A percentile compares a stretch with the other conserved stretches of the same genome.
phyloP scores from a whole-genome alignment of 1,140 invertebrate species.

The Nasonia giraulti region DNA sequence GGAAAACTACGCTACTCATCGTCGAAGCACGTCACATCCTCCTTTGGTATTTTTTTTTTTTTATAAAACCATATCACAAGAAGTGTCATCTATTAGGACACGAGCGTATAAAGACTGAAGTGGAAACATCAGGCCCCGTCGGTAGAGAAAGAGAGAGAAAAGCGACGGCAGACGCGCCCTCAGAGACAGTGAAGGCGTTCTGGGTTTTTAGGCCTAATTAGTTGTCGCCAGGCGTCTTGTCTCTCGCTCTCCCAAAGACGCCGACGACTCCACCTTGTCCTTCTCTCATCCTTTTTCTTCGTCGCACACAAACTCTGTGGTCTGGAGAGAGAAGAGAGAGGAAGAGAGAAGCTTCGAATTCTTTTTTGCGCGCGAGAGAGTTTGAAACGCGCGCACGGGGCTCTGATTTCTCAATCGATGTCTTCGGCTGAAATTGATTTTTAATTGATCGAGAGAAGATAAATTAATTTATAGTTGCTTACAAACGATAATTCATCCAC shows the following conservation, averaged over 20 bases:
- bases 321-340: no score
- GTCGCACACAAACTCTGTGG: constrained; percentile 21
- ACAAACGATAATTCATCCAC: no score
- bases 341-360: background rate
- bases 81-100: background rate
- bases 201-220: constrained; percentile 74
- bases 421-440: background rate
- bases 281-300: constrained; percentile 44
- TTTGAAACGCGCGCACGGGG: background rate
- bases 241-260: constrained; percentile 58
- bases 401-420: constrained; percentile 34
- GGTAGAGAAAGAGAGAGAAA: constrained; percentile 34
- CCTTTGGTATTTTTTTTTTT: no score
- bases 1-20: no score
- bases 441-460: no score
- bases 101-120: constrained; percentile 6
- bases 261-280: constrained; percentile 57
- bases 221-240: constrained; percentile 71
- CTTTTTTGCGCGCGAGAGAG: constrained; percentile 2
- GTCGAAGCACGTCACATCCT: no score
- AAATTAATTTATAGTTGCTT: no score
- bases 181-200: constrained; percentile 57
- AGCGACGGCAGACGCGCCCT: constrained; percentile 19
- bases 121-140: background rate
- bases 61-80: background rate